Percentiles rank a stretch among this genome's conserved stretches.
These are phyloP conservation scores for Calliphora vicina DNA, from an alignment of 1,140 invertebrate genomes.

Conservation along the genomic window DNA sequence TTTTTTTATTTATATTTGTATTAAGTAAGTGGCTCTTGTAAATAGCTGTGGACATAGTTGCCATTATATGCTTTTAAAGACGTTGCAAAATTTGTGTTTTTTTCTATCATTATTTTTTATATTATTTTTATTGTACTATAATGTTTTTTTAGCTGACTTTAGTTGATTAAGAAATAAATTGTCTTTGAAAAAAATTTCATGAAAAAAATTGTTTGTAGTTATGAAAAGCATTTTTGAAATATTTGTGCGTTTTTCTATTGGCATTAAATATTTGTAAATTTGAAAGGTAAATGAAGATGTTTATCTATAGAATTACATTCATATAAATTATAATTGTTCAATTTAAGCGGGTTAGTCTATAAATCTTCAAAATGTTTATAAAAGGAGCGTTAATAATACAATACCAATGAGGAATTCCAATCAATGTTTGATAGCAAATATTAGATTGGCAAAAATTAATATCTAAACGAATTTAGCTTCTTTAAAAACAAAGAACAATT, in stretches of 20 bases:
- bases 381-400: too few species aligned
- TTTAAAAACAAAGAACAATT: too few species aligned
- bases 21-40: background rate
- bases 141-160: background rate
- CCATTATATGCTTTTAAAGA: background rate
- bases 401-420: too few species aligned
- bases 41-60: background rate
- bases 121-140: background rate
- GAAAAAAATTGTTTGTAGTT: background rate
- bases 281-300: slow-evolving; percentile 1
- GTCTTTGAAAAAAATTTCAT: background rate
- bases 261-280: background rate
- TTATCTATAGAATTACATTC: background rate
- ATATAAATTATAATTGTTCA: too few species aligned
- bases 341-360: too few species aligned
- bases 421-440: too few species aligned
- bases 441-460: too few species aligned
- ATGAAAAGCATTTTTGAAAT: background rate
- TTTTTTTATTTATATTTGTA: background rate
- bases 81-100: background rate
- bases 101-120: background rate
- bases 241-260: background rate
- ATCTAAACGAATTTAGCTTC: too few species aligned
- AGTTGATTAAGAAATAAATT: background rate
- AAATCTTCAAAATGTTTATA: too few species aligned